A percentile compares a stretch with the other conserved stretches of the same genome.
Evolutionary conservation across 30 jellyfish, hydroid and myxozoan genomes (phyloP).

Genomic region (Turritopsis dohrnii): DNA sequence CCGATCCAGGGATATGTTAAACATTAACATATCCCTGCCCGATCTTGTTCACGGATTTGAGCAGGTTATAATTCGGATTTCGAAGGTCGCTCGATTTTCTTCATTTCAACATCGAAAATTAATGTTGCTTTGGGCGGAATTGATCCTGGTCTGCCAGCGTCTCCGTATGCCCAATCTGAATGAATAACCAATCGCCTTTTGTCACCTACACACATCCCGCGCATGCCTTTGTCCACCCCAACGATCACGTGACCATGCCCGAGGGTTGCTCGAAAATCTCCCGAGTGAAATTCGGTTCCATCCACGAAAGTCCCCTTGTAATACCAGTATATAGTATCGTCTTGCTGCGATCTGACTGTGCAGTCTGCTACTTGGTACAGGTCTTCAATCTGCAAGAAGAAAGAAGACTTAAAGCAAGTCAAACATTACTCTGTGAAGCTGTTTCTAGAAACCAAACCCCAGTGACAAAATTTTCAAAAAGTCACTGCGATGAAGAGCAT

Average conservation of each 20-base stretch:
- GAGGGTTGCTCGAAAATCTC: conserved; percentile 23
- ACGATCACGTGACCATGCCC: conserved; percentile 38
- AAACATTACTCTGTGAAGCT: background rate
- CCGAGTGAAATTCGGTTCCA: conserved; percentile 41
- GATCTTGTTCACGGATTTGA: background rate
- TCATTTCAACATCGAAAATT: conserved; percentile 35
- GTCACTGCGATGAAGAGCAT: too few relatives aligned
- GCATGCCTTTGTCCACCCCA: conserved; percentile 42
- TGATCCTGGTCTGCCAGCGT: conserved; percentile 41
- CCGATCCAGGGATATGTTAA: too few relatives aligned
- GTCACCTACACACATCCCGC: conserved; percentile 44
- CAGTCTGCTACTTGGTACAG: conserved; percentile 20
- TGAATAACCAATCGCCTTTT: conserved; percentile 34
- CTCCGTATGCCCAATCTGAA: conserved; percentile 51
- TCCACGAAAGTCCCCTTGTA: conserved; percentile 38
- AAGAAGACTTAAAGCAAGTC: background rate
- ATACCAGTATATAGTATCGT: conserved; percentile 39
- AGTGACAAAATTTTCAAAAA: too few relatives aligned
- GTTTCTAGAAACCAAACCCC: too few relatives aligned
- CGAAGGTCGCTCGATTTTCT: conserved; percentile 11
- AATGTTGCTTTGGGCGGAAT: conserved; percentile 47
- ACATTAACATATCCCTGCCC: too few relatives aligned
- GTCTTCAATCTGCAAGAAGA: conserved; percentile 18
- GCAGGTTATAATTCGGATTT: background rate
- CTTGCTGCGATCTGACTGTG: conserved; percentile 22